phyloP scores from a whole-genome alignment of 2,113 vertebrate genomes.

The Triplophysa dalaica region DNA sequence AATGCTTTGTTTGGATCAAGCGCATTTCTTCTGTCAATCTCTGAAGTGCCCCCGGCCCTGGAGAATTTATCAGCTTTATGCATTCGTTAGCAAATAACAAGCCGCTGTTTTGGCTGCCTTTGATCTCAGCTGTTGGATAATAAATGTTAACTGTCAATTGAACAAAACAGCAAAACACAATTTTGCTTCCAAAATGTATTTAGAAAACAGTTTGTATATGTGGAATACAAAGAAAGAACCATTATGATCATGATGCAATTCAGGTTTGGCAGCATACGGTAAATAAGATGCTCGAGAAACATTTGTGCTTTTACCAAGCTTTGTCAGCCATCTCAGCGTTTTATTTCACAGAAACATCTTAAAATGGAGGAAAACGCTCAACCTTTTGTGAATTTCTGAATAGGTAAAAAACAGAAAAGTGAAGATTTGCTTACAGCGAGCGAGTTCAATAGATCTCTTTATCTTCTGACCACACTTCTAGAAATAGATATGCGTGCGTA shows the following conservation, averaged over 20 bases:
- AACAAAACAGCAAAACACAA: conserved; percentile 9
- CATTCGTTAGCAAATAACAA: conserved; percentile 19
- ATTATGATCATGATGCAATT: background rate
- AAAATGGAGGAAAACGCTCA: background rate
- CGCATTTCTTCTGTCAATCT: conserved; percentile 34
- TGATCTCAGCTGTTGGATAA: conserved; percentile 21
- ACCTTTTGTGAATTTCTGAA: background rate
- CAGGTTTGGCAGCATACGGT: background rate
- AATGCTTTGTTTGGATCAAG: background rate
- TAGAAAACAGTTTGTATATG: background rate
- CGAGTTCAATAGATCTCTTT: background rate
- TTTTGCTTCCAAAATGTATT: background rate
- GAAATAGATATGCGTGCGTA: background rate
- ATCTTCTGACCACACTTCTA: background rate
- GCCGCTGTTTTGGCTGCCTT: conserved; percentile 26
- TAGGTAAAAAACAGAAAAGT: background rate
- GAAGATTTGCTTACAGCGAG: background rate
- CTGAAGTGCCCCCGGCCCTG: background rate
- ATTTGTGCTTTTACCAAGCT: too few relatives aligned
- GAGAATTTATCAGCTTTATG: conserved; percentile 29
- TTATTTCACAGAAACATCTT: background rate
- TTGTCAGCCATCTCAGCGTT: background rate
- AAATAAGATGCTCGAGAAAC: too few relatives aligned
- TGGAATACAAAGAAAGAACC: background rate
- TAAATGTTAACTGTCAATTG: conserved; percentile 39